These are phyloP conservation scores for Pedionomus torquatus DNA, from an alignment of 2,113 vertebrate genomes.

Conservation along the genomic window DNA sequence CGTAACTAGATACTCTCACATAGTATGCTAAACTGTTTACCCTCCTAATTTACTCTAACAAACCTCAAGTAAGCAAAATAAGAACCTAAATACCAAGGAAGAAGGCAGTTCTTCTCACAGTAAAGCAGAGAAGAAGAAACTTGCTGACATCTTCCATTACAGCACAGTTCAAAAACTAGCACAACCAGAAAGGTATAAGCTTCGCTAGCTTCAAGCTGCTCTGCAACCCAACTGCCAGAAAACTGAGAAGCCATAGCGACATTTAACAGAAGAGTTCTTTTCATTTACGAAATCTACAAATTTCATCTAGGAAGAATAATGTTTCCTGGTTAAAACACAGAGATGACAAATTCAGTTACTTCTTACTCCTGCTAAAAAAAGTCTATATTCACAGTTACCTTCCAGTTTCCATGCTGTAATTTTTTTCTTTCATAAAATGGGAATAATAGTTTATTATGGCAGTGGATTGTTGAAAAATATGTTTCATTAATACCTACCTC, in stretches of 20 bases:
- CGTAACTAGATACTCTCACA: background rate
- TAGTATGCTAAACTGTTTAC: background rate
- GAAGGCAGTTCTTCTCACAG: background rate
- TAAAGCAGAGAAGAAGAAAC: background rate
- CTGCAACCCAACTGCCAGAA: background rate
- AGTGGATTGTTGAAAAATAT: background rate
- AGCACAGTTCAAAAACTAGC: background rate
- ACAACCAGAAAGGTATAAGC: background rate
- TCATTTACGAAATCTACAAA: slow-evolving; percentile 1
- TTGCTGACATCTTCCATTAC: background rate
- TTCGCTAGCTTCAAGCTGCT: background rate
- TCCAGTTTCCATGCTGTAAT: background rate
- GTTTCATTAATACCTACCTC: background rate
- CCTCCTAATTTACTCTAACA: background rate
- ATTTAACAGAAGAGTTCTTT: background rate
- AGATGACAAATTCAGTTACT: background rate
- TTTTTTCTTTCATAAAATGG: background rate
- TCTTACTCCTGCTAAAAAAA: background rate
- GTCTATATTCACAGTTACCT: background rate
- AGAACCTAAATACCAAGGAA: background rate
- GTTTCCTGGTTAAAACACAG: background rate
- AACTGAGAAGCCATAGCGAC: slow-evolving; percentile 28
- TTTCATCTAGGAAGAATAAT: background rate
- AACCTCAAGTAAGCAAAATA: background rate
- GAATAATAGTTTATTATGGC: background rate